phyloP scores from a whole-genome alignment of 2,797 vertebrate species.

The Pangasius sanitwongsei region DNA sequence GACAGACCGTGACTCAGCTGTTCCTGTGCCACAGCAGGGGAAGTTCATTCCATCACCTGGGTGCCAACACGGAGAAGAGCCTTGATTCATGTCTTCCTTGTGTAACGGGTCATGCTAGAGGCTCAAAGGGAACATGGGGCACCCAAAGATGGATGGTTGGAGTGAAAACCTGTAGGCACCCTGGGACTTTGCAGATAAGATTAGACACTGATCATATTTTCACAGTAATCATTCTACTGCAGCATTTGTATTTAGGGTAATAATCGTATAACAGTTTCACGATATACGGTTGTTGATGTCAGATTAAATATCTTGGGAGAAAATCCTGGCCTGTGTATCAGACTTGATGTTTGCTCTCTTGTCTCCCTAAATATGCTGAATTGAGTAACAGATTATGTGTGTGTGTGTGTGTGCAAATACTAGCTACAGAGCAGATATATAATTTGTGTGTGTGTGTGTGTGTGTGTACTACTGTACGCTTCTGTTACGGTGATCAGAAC shows the following conservation, averaged over 20 bases:
- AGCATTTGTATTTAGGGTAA: background rate
- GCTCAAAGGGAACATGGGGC: background rate
- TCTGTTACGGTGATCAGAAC: background rate
- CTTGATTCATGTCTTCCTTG: background rate
- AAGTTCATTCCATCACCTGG: background rate
- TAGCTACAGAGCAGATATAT: background rate
- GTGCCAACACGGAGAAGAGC: background rate
- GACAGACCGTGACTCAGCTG: constrained; percentile 6
- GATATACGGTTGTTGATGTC: background rate
- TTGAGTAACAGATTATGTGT: background rate
- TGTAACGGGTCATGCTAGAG: too few relatives aligned
- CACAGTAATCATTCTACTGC: background rate
- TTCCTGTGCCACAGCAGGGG: background rate
- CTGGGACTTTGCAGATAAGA: background rate
- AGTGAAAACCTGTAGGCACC: background rate
- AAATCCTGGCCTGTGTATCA: background rate
- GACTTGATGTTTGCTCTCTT: too few relatives aligned
- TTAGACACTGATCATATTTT: background rate
- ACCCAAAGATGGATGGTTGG: background rate
- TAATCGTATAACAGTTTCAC: background rate
- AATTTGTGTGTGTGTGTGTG: too few relatives aligned
- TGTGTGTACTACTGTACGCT: background rate
- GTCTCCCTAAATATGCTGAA: background rate
- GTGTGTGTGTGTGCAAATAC: background rate
- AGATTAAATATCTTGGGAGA: background rate